Conservation (phyloP, 2,797 vertebrate species). For the Lagorchestes hirsutus region DNA sequence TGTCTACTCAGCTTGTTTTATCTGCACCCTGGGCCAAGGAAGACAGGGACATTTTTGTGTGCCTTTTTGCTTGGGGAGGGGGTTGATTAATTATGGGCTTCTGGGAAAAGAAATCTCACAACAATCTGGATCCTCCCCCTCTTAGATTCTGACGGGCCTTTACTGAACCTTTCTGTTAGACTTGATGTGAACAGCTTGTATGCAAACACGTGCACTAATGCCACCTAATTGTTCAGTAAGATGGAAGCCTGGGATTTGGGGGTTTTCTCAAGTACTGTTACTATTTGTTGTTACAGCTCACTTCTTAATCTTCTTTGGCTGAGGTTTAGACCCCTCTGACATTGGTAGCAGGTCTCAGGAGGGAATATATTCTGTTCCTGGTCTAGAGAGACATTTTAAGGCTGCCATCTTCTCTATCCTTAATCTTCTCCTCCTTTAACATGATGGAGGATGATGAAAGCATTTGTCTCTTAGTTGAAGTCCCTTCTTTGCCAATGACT, state of each 20-base stretch:
- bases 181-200: slow-evolving; percentile 61
- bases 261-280: slow-evolving; percentile 58
- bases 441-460: neutral
- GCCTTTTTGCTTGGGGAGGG: slow-evolving; percentile 4
- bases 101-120: slow-evolving; percentile 58
- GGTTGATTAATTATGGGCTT: slow-evolving; percentile 54
- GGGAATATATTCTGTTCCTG: slow-evolving; percentile 42
- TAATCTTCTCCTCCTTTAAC: neutral
- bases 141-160: slow-evolving; percentile 73
- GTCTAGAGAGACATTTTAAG: slow-evolving; percentile 69
- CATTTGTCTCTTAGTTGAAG: neutral
- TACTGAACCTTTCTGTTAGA: slow-evolving; percentile 69
- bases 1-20: neutral
- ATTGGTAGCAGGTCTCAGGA: slow-evolving; percentile 7
- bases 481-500: neutral
- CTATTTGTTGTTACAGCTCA: slow-evolving; percentile 77
- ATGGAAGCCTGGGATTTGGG: slow-evolving; percentile 55
- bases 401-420: neutral
- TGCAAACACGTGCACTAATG: slow-evolving; percentile 68
- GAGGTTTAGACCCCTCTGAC: slow-evolving; percentile 66
- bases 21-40: neutral
- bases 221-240: slow-evolving; percentile 71
- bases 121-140: slow-evolving; percentile 56
- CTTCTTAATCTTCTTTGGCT: slow-evolving; percentile 76
- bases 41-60: neutral